Conservation (phyloP, 2,113 vertebrate species). For the Carettochelys insculpta region DNA sequence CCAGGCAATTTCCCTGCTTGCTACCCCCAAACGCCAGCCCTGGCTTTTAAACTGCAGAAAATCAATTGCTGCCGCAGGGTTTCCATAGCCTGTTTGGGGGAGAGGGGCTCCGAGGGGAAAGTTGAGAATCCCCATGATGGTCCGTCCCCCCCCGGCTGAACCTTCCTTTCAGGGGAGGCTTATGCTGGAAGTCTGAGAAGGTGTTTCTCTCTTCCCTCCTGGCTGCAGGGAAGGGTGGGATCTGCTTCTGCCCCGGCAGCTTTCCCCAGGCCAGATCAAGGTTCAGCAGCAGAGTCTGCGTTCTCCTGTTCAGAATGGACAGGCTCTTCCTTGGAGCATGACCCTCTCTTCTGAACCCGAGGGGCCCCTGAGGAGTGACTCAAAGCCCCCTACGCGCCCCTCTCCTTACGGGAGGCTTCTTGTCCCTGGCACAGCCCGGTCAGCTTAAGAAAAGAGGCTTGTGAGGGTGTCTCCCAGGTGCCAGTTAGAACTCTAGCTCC, state of each 20-base stretch:
- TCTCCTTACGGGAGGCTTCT: not conserved
- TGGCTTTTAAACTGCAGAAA: too few species aligned
- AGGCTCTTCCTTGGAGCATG: not conserved
- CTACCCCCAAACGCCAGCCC: too few species aligned
- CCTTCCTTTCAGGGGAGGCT: slow-evolving; percentile 7
- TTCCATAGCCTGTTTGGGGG: too few species aligned
- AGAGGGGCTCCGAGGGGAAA: too few species aligned
- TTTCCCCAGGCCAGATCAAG: not conserved
- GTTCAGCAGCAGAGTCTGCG: accelerated
- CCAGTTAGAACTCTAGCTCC: not conserved
- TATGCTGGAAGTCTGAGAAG: slow-evolving; percentile 2
- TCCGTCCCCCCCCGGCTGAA: too few species aligned
- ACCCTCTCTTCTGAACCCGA: not conserved
- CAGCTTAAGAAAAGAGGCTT: not conserved
- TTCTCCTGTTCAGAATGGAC: not conserved
- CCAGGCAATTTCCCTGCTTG: too few species aligned
- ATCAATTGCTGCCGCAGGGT: too few species aligned
- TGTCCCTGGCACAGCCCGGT: not conserved
- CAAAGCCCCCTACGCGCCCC: not conserved
- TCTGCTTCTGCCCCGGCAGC: not conserved
- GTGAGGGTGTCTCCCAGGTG: not conserved
- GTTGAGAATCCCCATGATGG: too few species aligned
- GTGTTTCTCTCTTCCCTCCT: slow-evolving; percentile 19
- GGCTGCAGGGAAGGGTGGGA: not conserved
- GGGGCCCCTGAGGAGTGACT: not conserved